Base-by-base conservation (phyloP, 2,797 vertebrate species). In the Geotrypetes seraphini region DNA sequence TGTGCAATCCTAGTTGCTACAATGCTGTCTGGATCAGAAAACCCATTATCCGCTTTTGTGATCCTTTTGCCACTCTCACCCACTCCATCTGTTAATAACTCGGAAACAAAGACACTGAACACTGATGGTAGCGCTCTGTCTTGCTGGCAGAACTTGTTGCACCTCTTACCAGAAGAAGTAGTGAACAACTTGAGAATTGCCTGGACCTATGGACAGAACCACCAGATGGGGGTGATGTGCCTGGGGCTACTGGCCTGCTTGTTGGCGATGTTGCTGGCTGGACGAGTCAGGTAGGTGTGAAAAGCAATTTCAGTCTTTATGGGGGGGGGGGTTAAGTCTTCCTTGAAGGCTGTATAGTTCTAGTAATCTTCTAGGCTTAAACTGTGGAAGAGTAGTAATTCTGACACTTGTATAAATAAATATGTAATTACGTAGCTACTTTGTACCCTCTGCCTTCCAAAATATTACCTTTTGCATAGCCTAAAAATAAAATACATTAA, bases 201-300 rank as follows among this genome's bases (percentile, higher is more conserved):
- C 0, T 95, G 90, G 89, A 69, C 75, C 25, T 86, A 84, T 0
- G 91, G 91, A 39, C 81, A 62, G 40, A 76, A 73, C 53, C 85
- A 94, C 57, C 90, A 89, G 70, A 67, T 80, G 31, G 74, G 70
- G 3, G 54, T 95, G 0, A 86, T 79, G 11, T 68, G 79, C 6
- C 47, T 81, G 16, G 95, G 94, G 25, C 72, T 97, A 39, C 36
- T 90, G 53, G 85, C 87, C 32, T 97, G 91, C 64, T 56, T 96
- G 29, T 64, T 85, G 39, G 85, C 88, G 39, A 74, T 97, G 69
- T 55, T 93, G 43, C 66, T 97, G 43, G 93, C 86, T 0, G 94
- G 94, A 25, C 73, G 86, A 17, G 42, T 75, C 56, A 89, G 95
- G 95, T 96, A 43, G 0, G 75, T 56, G 7, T 28, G 7, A n/a